These are phyloP conservation scores for Pantelozetes paolii DNA, from an alignment of 2,888 invertebrate species.

Conservation along the genomic window DNA sequence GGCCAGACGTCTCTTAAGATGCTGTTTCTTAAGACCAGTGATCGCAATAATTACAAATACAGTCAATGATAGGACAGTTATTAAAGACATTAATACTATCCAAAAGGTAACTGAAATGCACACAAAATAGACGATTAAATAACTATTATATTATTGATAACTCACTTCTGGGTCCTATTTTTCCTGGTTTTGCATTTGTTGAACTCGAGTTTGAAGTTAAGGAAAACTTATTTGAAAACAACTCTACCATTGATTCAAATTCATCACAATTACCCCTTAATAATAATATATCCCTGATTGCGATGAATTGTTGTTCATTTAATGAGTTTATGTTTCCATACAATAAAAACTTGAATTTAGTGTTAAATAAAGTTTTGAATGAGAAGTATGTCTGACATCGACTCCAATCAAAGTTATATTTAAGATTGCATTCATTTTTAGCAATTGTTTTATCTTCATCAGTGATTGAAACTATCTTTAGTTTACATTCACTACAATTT, in stretches of 20 bases:
- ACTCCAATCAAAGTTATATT: no score
- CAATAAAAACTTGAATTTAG: neutral
- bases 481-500: no score
- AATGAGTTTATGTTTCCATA: neutral
- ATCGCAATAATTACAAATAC: neutral
- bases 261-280: neutral
- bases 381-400: no score
- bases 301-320: neutral
- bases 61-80: neutral
- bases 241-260: no score
- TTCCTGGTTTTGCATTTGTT: neutral
- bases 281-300: neutral
- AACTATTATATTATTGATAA: neutral
- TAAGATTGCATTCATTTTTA: no score
- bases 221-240: no score
- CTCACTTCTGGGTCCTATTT: constrained; percentile 11
- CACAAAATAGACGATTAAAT: neutral
- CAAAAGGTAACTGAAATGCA: neutral
- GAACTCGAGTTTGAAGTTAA: neutral
- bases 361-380: no score
- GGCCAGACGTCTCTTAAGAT: neutral
- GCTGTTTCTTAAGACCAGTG: neutral
- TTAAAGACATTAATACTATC: neutral
- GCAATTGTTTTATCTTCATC: no score
- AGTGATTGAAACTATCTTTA: no score